Evolutionary conservation across 1,140 invertebrate species (phyloP).

Genomic region (Drosophila pseudoobscura): DNA sequence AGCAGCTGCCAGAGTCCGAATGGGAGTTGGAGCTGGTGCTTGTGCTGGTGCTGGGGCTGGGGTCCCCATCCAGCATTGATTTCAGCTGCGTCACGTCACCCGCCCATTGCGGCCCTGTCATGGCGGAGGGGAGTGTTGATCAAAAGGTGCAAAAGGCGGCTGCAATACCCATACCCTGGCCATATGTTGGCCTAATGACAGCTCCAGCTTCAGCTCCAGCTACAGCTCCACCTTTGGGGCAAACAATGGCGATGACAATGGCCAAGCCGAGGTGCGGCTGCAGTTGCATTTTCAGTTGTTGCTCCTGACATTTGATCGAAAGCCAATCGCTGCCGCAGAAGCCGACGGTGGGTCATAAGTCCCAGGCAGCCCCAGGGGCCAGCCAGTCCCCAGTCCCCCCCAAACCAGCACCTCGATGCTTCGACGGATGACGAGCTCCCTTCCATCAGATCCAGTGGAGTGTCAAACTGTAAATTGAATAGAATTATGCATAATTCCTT

Average conservation of each 20-base stretch:
- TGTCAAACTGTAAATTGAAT: slow-evolving; percentile 79
- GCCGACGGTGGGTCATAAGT: slow-evolving; percentile 42
- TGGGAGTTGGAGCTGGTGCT: neutral
- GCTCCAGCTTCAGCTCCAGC: slow-evolving; percentile 20
- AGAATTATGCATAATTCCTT: slow-evolving; percentile 75
- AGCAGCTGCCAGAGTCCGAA: slow-evolving; percentile 13
- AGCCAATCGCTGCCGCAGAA: slow-evolving; percentile 68
- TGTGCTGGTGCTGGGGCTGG: no score
- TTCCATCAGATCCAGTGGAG: slow-evolving; percentile 37
- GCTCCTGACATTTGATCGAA: slow-evolving; percentile 75
- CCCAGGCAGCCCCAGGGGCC: slow-evolving; percentile 16
- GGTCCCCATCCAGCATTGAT: slow-evolving; percentile 54
- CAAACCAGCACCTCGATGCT: neutral
- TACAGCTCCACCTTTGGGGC: slow-evolving; percentile 13
- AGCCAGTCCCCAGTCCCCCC: neutral
- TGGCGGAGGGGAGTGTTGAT: slow-evolving; percentile 12
- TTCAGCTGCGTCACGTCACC: slow-evolving; percentile 69
- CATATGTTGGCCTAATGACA: slow-evolving; percentile 68
- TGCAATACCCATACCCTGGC: slow-evolving; percentile 31
- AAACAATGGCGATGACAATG: slow-evolving; percentile 58
- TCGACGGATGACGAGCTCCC: slow-evolving; percentile 35
- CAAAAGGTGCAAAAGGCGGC: slow-evolving; percentile 13
- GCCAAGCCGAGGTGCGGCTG: slow-evolving; percentile 36
- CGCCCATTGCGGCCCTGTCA: slow-evolving; percentile 52
- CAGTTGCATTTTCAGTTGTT: slow-evolving; percentile 2